Conservation (phyloP, 2,888 invertebrate genomes). For the Apocheima hispidaria region DNA sequence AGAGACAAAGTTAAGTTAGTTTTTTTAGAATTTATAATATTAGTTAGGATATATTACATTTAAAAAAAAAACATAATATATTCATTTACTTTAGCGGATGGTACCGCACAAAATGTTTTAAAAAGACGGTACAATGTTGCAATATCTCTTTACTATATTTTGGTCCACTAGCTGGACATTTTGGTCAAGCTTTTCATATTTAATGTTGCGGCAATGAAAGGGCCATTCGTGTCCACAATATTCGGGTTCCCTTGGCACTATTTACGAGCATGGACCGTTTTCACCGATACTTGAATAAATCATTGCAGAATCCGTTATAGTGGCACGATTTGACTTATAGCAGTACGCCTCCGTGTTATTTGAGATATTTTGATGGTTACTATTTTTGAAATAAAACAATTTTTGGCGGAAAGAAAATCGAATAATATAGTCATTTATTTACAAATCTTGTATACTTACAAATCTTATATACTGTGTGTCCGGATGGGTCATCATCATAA, state of each 20-base stretch:
- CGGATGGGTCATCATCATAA: no score
- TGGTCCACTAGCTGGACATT: conserved; percentile 41
- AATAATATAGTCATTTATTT: not conserved
- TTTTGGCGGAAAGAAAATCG: not conserved
- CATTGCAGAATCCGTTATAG: conserved; percentile 42
- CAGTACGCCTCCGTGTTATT: conserved; percentile 22
- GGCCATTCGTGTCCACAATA: conserved; percentile 50
- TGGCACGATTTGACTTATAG: conserved; percentile 39
- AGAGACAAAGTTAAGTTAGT: no score
- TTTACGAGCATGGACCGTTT: conserved; percentile 43
- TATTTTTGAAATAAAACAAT: not conserved
- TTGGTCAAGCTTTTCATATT: conserved; percentile 59
- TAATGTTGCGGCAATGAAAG: conserved; percentile 59
- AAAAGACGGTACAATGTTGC: not conserved
- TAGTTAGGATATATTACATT: no score
- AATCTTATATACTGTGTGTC: no score
- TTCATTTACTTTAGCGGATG: no score
- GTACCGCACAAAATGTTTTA: not conserved
- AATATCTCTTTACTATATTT: conserved; percentile 5
- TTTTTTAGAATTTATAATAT: no score
- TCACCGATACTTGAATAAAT: conserved; percentile 45
- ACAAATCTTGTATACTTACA: no score
- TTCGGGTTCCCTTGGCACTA: conserved; percentile 45
- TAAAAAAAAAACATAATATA: no score
- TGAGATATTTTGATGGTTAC: conserved; percentile 5